Evolutionary conservation across 2,113 vertebrate species (phyloP).

Genomic region (Paralichthys olivaceus): DNA sequence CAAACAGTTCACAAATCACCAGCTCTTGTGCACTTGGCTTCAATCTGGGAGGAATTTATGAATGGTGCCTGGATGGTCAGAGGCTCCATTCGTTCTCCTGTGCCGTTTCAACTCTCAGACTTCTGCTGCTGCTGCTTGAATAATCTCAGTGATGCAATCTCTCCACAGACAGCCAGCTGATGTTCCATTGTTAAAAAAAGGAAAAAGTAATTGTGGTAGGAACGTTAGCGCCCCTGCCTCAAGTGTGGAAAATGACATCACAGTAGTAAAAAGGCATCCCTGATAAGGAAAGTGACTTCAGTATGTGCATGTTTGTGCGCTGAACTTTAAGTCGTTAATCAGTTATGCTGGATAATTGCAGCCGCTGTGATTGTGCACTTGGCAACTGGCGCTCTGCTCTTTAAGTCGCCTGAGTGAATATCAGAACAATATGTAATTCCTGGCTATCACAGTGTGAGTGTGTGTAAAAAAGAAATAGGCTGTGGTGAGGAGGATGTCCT

Average conservation of each 20-base stretch:
- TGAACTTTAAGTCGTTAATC: slow-evolving; percentile 63
- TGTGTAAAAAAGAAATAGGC: slow-evolving; percentile 45
- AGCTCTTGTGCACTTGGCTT: slow-evolving; percentile 40
- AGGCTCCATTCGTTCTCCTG: slow-evolving; percentile 41
- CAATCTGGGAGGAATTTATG: slow-evolving; percentile 63
- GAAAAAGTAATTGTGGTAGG: slow-evolving; percentile 10
- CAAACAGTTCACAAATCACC: slow-evolving; percentile 24
- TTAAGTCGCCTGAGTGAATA: slow-evolving; percentile 63
- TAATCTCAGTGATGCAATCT: slow-evolving; percentile 77
- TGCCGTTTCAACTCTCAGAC: slow-evolving; percentile 36
- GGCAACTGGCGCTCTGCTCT: slow-evolving; percentile 51
- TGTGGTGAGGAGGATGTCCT: slow-evolving; percentile 40
- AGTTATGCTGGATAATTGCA: slow-evolving; percentile 58
- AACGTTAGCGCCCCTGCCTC: neutral
- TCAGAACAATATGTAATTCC: slow-evolving; percentile 66
- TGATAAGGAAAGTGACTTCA: slow-evolving; percentile 55
- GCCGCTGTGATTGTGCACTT: slow-evolving; percentile 63
- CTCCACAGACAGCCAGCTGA: slow-evolving; percentile 66
- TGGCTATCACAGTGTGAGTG: slow-evolving; percentile 52
- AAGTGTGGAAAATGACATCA: neutral
- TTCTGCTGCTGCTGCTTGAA: slow-evolving; percentile 40
- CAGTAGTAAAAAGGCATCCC: slow-evolving; percentile 2
- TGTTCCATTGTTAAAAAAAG: slow-evolving; percentile 72
- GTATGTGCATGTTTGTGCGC: slow-evolving; percentile 52
- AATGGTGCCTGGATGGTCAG: slow-evolving; percentile 60